Evolutionary conservation across 2,797 vertebrate species (phyloP).

Genomic region (Acanthurus lineatus): DNA sequence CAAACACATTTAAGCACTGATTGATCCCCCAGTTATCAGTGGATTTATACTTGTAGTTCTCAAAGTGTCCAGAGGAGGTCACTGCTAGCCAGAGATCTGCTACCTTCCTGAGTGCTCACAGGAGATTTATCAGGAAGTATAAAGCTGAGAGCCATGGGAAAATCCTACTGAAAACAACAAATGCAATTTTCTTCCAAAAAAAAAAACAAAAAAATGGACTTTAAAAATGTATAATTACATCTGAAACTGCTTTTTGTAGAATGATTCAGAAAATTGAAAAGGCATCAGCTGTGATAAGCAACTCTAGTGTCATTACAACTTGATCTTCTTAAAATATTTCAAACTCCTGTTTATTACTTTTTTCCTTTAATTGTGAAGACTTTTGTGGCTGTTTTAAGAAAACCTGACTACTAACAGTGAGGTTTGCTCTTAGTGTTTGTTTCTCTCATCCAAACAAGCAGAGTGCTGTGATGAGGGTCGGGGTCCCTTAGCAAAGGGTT

Average conservation of each 20-base stretch:
- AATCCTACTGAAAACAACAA: neutral
- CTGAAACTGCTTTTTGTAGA: neutral
- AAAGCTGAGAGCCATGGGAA: neutral
- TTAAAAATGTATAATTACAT: neutral
- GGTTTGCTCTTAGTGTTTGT: neutral
- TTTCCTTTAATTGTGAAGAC: neutral
- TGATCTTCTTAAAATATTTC: neutral
- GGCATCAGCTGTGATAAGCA: neutral
- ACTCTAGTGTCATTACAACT: neutral
- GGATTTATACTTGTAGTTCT: conserved; percentile 41
- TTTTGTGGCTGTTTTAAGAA: neutral
- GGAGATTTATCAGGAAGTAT: neutral
- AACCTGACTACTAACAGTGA: neutral
- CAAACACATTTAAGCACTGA: neutral
- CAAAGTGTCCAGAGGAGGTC: conserved; percentile 64
- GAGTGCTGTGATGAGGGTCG: conserved; percentile 14
- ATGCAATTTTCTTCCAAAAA: neutral
- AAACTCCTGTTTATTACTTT: neutral
- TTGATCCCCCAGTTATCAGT: neutral
- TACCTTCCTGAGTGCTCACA: neutral
- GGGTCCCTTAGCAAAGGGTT: neutral
- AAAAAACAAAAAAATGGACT: neutral
- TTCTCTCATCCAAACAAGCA: conserved; percentile 13
- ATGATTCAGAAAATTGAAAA: neutral
- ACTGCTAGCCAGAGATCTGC: conserved; percentile 6